Evolutionary conservation across 2,113 vertebrate genomes (phyloP).

Genomic region (Xiphophorus maculatus): DNA sequence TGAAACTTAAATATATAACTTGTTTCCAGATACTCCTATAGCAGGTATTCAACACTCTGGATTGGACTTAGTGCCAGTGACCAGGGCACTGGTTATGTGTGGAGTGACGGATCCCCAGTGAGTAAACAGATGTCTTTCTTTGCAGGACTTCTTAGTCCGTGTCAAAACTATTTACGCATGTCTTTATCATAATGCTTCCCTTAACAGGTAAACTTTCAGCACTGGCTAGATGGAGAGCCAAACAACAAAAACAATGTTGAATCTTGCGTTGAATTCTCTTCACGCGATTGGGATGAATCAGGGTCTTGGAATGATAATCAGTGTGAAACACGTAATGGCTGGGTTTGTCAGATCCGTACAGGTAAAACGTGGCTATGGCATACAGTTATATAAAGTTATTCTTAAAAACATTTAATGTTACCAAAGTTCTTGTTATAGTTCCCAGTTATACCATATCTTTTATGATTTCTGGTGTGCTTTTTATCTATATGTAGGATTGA

Average conservation of each 20-base stretch:
- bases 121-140: constrained; percentile 61
- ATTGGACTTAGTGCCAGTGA: constrained; percentile 83
- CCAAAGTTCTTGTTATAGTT: neutral
- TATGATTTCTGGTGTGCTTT: neutral
- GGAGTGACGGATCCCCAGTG: constrained; percentile 90
- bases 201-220: constrained; percentile 84
- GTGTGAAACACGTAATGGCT: constrained; percentile 85
- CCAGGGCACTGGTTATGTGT: constrained; percentile 81
- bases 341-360: constrained; percentile 91
- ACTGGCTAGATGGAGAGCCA: constrained; percentile 90
- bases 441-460: neutral
- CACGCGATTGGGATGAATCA: constrained; percentile 8
- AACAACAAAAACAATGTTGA: constrained; percentile 89
- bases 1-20: too few species aligned
- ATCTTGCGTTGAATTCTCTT: constrained; percentile 83
- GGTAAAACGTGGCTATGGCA: constrained; percentile 73
- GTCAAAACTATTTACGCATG: neutral
- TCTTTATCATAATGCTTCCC: constrained; percentile 11
- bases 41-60: constrained; percentile 41
- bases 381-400: neutral
- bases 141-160: neutral
- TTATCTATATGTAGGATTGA: constrained; percentile 76
- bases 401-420: neutral
- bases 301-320: constrained; percentile 86
- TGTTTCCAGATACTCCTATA: too few species aligned